Evolutionary conservation across 2,888 invertebrate genomes (phyloP).

Genomic region (Ochlodes sylvanus): DNA sequence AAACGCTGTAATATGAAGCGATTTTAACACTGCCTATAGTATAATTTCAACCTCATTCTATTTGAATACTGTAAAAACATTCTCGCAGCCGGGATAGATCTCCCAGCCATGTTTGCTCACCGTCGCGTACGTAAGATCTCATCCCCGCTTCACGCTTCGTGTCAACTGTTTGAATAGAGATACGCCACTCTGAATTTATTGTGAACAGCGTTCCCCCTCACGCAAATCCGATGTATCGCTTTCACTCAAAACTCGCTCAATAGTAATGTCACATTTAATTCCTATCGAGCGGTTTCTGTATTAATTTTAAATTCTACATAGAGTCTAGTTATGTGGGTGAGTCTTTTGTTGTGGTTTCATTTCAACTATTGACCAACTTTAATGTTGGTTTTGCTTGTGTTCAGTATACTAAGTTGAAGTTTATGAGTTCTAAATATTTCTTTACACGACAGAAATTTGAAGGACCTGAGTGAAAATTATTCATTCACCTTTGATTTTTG

Average conservation of each 20-base stretch:
- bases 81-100: neutral
- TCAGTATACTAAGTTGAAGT: too few relatives aligned
- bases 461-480: too few relatives aligned
- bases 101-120: conserved; percentile 66
- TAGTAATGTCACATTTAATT: conserved; percentile 82
- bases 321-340: conserved; percentile 35
- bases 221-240: conserved; percentile 81
- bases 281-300: conserved; percentile 65
- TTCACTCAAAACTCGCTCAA: conserved; percentile 70
- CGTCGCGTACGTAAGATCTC: conserved; percentile 75
- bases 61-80: neutral
- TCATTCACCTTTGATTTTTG: too few relatives aligned
- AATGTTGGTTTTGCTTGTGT: too few relatives aligned
- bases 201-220: conserved; percentile 63
- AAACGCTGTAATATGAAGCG: too few relatives aligned
- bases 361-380: conserved; percentile 30
- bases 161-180: conserved; percentile 84
- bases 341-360: conserved; percentile 42
- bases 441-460: too few relatives aligned
- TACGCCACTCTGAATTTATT: conserved; percentile 79
- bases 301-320: conserved; percentile 48
- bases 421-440: too few relatives aligned
- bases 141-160: conserved; percentile 69
- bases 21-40: too few relatives aligned
- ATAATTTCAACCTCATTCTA: too few relatives aligned